Percentiles rank a stretch among this genome's conserved stretches.
phyloP scores from a whole-genome alignment of 35 echinoderm and acorn worm species.

The Apostichopus japonicus region DNA sequence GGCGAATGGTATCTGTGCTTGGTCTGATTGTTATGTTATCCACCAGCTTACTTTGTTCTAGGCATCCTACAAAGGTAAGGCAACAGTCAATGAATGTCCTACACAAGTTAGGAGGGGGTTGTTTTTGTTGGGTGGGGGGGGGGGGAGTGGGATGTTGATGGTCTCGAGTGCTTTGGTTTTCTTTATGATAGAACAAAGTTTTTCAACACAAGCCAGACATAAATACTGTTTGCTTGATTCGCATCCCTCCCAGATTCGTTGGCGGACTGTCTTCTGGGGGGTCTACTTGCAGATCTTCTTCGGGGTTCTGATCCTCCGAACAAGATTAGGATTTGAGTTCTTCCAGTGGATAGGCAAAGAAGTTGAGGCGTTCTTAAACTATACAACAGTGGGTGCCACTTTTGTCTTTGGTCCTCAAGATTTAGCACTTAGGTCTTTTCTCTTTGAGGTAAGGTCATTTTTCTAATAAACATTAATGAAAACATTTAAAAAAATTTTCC shows the following conservation, averaged over 20 bases:
- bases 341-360: conserved; percentile 86
- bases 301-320: conserved; percentile 90
- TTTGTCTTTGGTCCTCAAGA: conserved; percentile 91
- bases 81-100: too few relatives aligned
- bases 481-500: background rate
- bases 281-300: conserved; percentile 86
- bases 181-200: too few relatives aligned
- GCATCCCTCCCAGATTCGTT: conserved; percentile 70
- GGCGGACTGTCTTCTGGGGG: conserved; percentile 95
- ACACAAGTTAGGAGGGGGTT: too few relatives aligned
- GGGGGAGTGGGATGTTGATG: too few relatives aligned
- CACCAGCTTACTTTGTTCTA: conserved; percentile 22
- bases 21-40: conserved; percentile 77
- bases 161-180: background rate
- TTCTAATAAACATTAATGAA: too few relatives aligned
- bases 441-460: conserved; percentile 59
- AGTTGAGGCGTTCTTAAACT: conserved; percentile 84
- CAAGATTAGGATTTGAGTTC: conserved; percentile 64
- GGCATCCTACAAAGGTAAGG: background rate
- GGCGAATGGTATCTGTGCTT: conserved; percentile 76
- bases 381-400: conserved; percentile 78
- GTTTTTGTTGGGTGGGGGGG: too few relatives aligned
- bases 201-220: background rate
- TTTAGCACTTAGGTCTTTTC: conserved; percentile 65
- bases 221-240: background rate